Conservation (phyloP, 2,797 vertebrate species). For the Luscinia luscinia region DNA sequence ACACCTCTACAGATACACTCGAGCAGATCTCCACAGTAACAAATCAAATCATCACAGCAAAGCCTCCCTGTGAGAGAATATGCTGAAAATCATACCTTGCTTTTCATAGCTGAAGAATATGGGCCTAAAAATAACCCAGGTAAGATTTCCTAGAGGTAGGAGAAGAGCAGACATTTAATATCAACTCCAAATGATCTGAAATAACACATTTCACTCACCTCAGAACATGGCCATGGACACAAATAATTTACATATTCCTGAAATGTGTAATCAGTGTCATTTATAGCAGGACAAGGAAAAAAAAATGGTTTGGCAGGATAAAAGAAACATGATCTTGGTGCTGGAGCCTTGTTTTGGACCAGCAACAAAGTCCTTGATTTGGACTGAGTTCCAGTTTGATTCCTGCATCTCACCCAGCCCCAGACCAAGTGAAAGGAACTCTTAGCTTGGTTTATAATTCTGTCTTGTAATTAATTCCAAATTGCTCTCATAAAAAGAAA, state of each 20-base stretch:
- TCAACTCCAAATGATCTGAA: neutral
- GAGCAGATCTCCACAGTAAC: neutral
- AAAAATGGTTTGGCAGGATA: neutral
- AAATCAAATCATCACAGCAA: neutral
- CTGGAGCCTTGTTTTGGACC: neutral
- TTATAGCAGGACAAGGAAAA: neutral
- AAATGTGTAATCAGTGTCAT: neutral
- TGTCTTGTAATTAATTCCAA: neutral
- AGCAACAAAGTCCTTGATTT: neutral
- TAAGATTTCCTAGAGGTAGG: conserved; percentile 89
- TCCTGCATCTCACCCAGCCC: neutral
- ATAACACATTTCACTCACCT: neutral
- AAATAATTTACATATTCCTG: neutral
- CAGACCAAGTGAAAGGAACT: neutral
- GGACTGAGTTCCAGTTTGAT: neutral
- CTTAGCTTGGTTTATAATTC: neutral
- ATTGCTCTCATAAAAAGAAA: neutral
- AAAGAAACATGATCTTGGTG: conserved; percentile 6
- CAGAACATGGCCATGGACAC: neutral
- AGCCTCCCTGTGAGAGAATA: neutral
- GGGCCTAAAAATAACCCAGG: conserved; percentile 98
- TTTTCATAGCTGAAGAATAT: conserved; percentile 99
- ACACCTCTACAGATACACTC: neutral
- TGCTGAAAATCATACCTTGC: conserved; percentile 86
- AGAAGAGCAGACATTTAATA: conserved; percentile 47